Evolutionary conservation across 2,113 vertebrate genomes (phyloP), one percentile per base, ranked within the genome.

Genomic region (Xenopus borealis): DNA sequence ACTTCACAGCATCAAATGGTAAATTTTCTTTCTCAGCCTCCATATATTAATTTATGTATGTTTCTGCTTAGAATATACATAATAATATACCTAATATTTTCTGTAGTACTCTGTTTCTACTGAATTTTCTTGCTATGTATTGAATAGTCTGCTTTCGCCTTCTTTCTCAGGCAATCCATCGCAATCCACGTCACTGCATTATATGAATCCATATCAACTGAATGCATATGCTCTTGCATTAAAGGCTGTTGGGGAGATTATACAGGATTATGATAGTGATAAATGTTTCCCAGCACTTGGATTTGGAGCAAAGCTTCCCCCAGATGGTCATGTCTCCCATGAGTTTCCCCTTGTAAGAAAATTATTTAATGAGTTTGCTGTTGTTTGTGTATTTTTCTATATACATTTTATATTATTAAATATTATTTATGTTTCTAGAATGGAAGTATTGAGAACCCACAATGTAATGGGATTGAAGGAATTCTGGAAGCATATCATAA

Each of bases 1-100:
- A 98, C 86, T 98, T 98, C 88, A 98, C 96, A 0, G 96, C 96
- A 1, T 98, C 96, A 82, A 98, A 98, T 64, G 96, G 96, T 97
- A 89, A 95, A 94, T 92, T 78, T 50, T 16, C 53, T n/a, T n/a
- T 55, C 5, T n/a, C 14, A n/a, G 47, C 47, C 11, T 10, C 14
- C 10, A 10, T 50, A 50, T 16, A 50, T 10, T 12, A 47, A 27
- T 27, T 50, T 10, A 12, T 50, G 14, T 16, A 12, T 50, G 47
- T 18, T 55, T 55, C 5, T 40, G 33, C 33, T 40, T 40, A 40
- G 5, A 40, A 40, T 40, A 40, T 40, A 40, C 33, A 2, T 40
- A 40, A 9, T 40, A 6, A 40, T 27, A 27, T 27, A 40, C 33
- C 2, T 3, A 3, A 40, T 40, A 9, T 40, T 14, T 53, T 14